Evolutionary conservation across 2,113 vertebrate species (phyloP).

Genomic region (Verasper variegatus): DNA sequence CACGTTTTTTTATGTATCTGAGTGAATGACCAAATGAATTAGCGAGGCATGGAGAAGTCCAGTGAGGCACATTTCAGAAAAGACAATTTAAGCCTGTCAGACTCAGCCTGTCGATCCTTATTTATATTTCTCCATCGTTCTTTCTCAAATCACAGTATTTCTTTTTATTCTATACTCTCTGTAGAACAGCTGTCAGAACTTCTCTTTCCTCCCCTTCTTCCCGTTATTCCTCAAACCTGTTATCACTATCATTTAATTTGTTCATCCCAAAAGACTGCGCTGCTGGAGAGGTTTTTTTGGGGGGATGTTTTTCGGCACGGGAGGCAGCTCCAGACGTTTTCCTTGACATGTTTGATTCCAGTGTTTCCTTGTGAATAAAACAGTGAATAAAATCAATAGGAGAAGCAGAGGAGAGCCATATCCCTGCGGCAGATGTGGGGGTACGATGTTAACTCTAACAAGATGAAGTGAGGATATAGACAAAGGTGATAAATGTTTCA

Average conservation of each 20-base stretch:
- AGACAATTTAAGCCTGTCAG: background rate
- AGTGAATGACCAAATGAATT: constrained; percentile 1
- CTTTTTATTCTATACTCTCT: constrained; percentile 36
- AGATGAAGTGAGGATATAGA: constrained; percentile 18
- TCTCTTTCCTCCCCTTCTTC: constrained; percentile 23
- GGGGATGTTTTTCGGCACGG: constrained; percentile 4
- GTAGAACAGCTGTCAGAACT: constrained; percentile 45
- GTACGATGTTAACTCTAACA: constrained; percentile 6
- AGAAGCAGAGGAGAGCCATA: background rate
- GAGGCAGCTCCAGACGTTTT: constrained; percentile 24
- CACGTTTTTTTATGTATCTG: background rate
- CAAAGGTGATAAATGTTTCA: constrained; percentile 27
- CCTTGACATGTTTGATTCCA: constrained; percentile 34
- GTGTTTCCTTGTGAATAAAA: constrained; percentile 32
- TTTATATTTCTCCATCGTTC: constrained; percentile 19
- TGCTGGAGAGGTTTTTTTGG: constrained; percentile 28
- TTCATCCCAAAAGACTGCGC: constrained; percentile 37
- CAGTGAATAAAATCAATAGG: background rate
- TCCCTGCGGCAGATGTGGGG: background rate
- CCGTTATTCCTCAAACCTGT: constrained; percentile 40
- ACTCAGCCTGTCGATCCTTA: background rate
- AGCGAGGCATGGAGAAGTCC: constrained; percentile 12
- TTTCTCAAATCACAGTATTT: constrained; percentile 23
- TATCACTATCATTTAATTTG: constrained; percentile 41
- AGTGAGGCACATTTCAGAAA: constrained; percentile 31